Conservation (phyloP, 2,888 invertebrate genomes). For the Apamea crenata region DNA sequence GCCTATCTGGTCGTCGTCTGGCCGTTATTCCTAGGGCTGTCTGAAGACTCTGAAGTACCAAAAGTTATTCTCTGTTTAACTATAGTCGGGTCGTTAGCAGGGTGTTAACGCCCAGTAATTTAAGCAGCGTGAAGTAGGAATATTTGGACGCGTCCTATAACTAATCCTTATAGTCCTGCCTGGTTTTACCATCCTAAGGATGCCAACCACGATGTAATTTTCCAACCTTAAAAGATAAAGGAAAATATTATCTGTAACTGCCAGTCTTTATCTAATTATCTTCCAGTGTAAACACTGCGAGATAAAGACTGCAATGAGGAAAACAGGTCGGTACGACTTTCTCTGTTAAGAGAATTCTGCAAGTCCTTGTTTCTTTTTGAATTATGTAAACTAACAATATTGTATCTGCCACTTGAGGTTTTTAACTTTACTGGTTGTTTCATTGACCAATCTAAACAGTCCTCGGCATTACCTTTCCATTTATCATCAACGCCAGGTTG, state of each 20-base stretch:
- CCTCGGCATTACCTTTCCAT: too few relatives aligned
- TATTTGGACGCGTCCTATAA: conserved; percentile 46
- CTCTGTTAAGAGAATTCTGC: conserved; percentile 10
- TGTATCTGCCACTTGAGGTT: background rate
- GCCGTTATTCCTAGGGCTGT: conserved; percentile 62
- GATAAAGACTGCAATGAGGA: conserved; percentile 17
- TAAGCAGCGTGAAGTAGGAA: conserved; percentile 57
- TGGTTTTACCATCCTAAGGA: conserved; percentile 39
- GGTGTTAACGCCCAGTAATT: conserved; percentile 55
- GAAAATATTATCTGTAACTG: conserved; percentile 32
- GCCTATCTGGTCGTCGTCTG: conserved; percentile 44
- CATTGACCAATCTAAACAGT: too few relatives aligned
- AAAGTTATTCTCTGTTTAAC: conserved; percentile 49
- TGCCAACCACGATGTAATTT: conserved; percentile 31
- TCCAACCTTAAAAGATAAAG: conserved; percentile 19
- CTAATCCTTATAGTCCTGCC: conserved; percentile 44
- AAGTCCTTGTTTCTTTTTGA: conserved; percentile 1
- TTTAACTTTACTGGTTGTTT: background rate
- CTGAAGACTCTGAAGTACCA: conserved; percentile 41
- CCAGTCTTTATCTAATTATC: conserved; percentile 43
- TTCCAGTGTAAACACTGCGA: conserved; percentile 37
- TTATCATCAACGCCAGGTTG: background rate
- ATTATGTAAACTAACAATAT: background rate
- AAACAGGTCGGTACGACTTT: conserved; percentile 38
- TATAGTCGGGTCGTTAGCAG: conserved; percentile 43